These are phyloP conservation scores for Heliconius cydno DNA, from an alignment of 2,888 invertebrate species.

Conservation along the genomic window DNA sequence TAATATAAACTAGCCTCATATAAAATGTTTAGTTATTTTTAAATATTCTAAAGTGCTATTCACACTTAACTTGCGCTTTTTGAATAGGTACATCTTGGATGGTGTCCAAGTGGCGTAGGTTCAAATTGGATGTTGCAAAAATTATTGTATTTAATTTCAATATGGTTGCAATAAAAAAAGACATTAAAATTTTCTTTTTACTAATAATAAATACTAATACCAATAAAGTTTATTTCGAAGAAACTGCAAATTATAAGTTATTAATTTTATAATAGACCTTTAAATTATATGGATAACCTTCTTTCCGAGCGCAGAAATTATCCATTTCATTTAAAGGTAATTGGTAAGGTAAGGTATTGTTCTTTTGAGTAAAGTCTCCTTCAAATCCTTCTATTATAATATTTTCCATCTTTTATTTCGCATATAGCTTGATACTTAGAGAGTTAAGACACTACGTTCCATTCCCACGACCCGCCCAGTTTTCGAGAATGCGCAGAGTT, in stretches of 20 bases:
- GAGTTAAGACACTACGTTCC: no score
- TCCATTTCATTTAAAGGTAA: no score
- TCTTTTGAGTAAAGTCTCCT: no score
- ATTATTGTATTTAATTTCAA: not conserved
- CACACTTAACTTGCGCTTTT: conserved; percentile 19
- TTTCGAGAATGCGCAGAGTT: no score
- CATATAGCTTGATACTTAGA: no score
- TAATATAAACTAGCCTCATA: conserved; percentile 3
- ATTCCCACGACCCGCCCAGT: no score
- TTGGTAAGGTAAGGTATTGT: no score
- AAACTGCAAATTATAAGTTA: not conserved
- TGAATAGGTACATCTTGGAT: conserved; percentile 8
- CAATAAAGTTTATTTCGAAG: not conserved
- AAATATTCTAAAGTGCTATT: not conserved
- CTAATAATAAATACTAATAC: not conserved
- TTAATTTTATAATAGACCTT: not conserved
- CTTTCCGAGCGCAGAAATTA: not conserved
- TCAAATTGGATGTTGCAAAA: conserved; percentile 8
- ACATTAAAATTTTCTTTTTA: not conserved
- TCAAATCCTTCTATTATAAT: no score
- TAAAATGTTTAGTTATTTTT: conserved; percentile 4
- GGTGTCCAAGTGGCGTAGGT: conserved; percentile 15
- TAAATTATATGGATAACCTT: not conserved
- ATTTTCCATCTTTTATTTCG: no score
- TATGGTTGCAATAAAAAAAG: not conserved